Base-by-base conservation (phyloP, 2,888 invertebrate genomes). In the Mythimna ferrago region DNA sequence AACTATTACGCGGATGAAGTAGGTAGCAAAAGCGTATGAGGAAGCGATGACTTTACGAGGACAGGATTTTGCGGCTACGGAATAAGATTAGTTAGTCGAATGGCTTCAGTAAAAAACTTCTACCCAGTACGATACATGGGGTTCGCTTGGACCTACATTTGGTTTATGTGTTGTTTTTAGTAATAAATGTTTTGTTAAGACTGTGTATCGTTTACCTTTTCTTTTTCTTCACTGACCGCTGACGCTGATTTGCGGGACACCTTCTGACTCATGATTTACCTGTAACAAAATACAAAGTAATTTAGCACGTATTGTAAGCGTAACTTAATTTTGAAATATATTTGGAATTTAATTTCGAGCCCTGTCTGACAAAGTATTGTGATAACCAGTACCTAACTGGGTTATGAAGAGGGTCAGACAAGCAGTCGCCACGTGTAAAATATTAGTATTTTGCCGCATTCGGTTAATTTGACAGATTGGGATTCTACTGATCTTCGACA, bases 251-350 rank as follows among this genome's bases (percentile, higher is more conserved):
- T 94, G 64, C 95, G 93, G 87, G 93, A 90, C 81, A 89, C 91
- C 78, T 93, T 95, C 86, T 94, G 94, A 91, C 96, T 96, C 96
- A 96, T 96, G 75, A 80, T 91, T 91, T 79, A 92, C 86, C 95
- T 95, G 92, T 19, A 89, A 93, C 86, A 82, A 89, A 80, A 66
- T 32, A 71, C 63, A 72, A n/a, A 14, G 9, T n/a, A 67, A 32
- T 64, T 54, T 60, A 77, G 35, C 32, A 21, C 1, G n/a, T 38
- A 14, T n/a, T 54, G 10, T 19, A 62, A 26, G 10, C 1, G 0
- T 2, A 35, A 35, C 4, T 44, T 9, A 19, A 51, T 53, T 60
- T 26, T 6, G 10, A 19, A n/a, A 9, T 58, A 19, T 6, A 6
- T 9, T 19, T 58, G 35, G 14, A 14, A 48, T 48, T 48, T 48